Conservation (phyloP, 2,888 invertebrate genomes). For the Netelia inedita region DNA sequence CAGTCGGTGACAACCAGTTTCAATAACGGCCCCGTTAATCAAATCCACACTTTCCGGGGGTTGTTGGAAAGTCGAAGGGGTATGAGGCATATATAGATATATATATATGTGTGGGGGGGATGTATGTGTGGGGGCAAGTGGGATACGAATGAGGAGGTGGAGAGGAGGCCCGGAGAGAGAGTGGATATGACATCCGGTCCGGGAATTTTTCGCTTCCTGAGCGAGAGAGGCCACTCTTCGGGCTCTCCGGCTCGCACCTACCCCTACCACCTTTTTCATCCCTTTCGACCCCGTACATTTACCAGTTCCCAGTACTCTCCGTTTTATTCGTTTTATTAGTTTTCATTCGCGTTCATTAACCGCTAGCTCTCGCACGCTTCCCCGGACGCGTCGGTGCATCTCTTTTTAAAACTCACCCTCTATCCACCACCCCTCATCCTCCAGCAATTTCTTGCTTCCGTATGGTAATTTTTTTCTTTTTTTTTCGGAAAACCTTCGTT, state of each 20-base stretch:
- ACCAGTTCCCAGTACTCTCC: slow-evolving; percentile 28
- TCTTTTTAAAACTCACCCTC: slow-evolving; percentile 7
- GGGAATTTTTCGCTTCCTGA: slow-evolving; percentile 61
- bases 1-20: slow-evolving; percentile 76
- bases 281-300: slow-evolving; percentile 13
- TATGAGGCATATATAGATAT: slow-evolving; percentile 41
- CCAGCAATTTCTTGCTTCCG: not conserved
- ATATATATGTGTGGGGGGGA: slow-evolving; percentile 3
- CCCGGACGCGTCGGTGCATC: slow-evolving; percentile 16
- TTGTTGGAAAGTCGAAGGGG: slow-evolving; percentile 42
- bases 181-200: slow-evolving; percentile 68
- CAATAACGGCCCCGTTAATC: slow-evolving; percentile 81
- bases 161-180: slow-evolving; percentile 44
- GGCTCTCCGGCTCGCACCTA: slow-evolving; percentile 13
- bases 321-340: slow-evolving; percentile 56
- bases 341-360: slow-evolving; percentile 60
- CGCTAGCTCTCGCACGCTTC: slow-evolving; percentile 27
- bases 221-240: slow-evolving; percentile 42
- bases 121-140: not conserved
- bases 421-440: not conserved
- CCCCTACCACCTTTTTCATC: not conserved
- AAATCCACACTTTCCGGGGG: slow-evolving; percentile 75
- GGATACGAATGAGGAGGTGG: slow-evolving; percentile 44
- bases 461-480: not conserved
- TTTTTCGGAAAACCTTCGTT: not conserved